Percentiles rank a stretch among this genome's conserved stretches.
phyloP scores from a whole-genome alignment of 2,888 invertebrate genomes.

The Melieria omissa region DNA sequence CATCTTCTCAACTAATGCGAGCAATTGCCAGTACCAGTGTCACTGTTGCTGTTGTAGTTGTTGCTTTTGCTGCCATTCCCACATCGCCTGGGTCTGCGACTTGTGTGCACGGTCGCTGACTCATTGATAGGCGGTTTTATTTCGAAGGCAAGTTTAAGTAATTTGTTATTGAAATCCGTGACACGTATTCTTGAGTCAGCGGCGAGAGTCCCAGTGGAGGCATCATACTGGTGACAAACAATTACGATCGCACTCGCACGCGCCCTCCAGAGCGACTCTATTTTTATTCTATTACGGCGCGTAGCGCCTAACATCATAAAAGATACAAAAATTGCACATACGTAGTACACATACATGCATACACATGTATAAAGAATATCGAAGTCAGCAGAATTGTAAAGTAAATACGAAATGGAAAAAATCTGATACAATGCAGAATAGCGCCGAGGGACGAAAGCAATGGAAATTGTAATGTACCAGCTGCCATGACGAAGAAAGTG shows the following conservation, averaged over 20 bases:
- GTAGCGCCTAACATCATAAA: background rate
- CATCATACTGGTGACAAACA: conserved; percentile 11
- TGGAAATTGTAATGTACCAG: background rate
- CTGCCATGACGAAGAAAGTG: background rate
- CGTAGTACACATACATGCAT: background rate
- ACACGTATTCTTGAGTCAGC: background rate
- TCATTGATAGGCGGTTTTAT: no score
- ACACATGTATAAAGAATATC: background rate
- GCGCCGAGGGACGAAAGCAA: background rate
- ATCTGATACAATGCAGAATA: background rate
- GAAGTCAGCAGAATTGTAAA: conserved; percentile 9
- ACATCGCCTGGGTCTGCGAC: no score
- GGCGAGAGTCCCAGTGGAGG: conserved; percentile 3
- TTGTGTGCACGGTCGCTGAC: no score
- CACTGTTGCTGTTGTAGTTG: no score
- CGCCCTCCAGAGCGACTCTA: conserved; percentile 1
- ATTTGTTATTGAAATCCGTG: conserved; percentile 19
- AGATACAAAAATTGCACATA: background rate
- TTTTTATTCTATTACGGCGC: conserved; percentile 7
- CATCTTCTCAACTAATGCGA: no score
- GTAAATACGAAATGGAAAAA: background rate
- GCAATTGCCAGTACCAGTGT: no score
- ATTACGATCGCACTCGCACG: conserved; percentile 6
- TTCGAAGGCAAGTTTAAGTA: conserved; percentile 13
- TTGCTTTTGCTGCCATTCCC: no score